phyloP scores from a whole-genome alignment of 2,888 invertebrate genomes.

The Erebia epiphron region DNA sequence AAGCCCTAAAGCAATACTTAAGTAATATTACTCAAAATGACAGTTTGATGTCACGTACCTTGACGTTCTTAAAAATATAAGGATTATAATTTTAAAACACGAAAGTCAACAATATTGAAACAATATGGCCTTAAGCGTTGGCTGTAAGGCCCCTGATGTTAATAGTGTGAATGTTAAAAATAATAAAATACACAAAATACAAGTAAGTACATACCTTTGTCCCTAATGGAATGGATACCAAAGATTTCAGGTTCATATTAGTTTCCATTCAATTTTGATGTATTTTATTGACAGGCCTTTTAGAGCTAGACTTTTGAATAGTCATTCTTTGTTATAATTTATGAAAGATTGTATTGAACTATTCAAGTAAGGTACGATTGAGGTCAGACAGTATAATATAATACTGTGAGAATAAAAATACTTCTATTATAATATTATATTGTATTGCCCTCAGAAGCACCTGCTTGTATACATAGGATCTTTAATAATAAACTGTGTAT shows the following conservation, averaged over 20 bases:
- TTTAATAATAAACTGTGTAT: neutral
- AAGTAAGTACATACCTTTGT: no score
- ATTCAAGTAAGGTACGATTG: neutral
- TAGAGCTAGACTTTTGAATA: constrained; percentile 6
- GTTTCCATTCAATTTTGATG: neutral
- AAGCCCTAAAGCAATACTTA: no score
- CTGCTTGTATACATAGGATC: constrained; percentile 1
- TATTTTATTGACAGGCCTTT: neutral
- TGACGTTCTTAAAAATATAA: no score
- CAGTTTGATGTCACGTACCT: no score
- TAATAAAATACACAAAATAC: no score
- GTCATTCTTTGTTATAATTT: constrained; percentile 6
- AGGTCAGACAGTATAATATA: neutral
- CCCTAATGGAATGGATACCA: neutral
- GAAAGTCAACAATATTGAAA: no score
- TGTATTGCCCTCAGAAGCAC: neutral
- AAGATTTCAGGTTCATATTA: neutral
- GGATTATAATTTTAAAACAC: no score
- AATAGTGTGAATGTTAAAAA: no score
- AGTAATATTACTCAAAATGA: no score
- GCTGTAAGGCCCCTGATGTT: no score
- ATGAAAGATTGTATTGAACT: constrained; percentile 2
- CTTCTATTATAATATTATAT: neutral
- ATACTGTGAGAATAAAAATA: constrained; percentile 16
- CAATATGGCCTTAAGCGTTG: no score